Conservation (phyloP, 2,113 vertebrate species). For the Sebastes fasciatus region DNA sequence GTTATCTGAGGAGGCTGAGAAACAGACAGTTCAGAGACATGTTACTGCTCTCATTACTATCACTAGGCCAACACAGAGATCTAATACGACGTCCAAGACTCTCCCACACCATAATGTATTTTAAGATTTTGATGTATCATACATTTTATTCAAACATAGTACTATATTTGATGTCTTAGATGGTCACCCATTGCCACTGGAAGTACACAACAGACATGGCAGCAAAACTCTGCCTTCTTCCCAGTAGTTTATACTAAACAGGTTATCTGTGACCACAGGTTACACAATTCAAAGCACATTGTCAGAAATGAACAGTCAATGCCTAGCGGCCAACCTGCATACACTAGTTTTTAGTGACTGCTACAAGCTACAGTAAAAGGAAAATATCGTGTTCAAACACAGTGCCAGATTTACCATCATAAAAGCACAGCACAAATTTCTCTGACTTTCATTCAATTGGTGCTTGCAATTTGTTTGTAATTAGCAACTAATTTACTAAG, state of each 20-base stretch:
- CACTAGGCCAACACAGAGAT: constrained; percentile 27
- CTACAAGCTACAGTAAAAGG: not conserved
- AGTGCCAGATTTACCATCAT: not conserved
- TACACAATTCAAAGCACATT: not conserved
- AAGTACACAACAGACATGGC: not conserved
- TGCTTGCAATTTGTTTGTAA: not conserved
- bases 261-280: not conserved
- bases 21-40: constrained; percentile 14
- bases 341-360: not conserved
- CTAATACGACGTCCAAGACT: not conserved
- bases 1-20: constrained; percentile 39
- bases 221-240: not conserved
- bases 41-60: constrained; percentile 33
- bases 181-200: not conserved
- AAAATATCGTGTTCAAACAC: not conserved
- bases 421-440: not conserved
- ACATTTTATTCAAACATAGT: not conserved
- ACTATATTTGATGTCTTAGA: not conserved
- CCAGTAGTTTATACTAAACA: not conserved
- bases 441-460: not conserved
- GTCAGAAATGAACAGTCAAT: not conserved
- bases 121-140: not conserved
- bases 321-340: too few relatives aligned
- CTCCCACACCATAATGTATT: not conserved
- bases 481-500: constrained; percentile 20